phyloP scores from a whole-genome alignment of 2,113 vertebrate species.

The Cairina moschata region DNA sequence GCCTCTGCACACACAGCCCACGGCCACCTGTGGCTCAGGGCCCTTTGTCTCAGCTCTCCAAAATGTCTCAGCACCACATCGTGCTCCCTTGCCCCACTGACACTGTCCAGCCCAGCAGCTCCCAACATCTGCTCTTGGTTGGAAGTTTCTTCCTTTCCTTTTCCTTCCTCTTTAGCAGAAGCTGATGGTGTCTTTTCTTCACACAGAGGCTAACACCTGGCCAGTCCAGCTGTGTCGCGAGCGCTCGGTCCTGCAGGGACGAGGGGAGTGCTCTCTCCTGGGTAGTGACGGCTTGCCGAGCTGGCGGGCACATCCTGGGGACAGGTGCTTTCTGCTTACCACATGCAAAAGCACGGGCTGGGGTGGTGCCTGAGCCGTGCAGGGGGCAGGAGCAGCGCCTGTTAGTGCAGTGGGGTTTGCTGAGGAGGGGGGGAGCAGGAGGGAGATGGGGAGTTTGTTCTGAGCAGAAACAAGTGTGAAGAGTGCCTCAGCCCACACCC shows the following conservation, averaged over 20 bases:
- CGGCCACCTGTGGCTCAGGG: background rate
- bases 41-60: background rate
- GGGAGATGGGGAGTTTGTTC: background rate
- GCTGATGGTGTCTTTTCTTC: background rate
- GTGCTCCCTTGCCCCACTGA: background rate
- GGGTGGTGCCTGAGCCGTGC: accelerated
- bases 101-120: background rate
- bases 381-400: background rate
- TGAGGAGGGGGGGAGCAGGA: background rate
- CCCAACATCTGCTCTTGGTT: background rate
- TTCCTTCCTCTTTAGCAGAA: background rate
- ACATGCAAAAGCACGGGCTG: accelerated
- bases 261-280: background rate
- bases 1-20: background rate
- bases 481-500: conserved; percentile 11
- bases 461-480: background rate
- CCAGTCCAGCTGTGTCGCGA: background rate
- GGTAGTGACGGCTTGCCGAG: background rate
- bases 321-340: background rate
- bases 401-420: background rate
- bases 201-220: background rate
- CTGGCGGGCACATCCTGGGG: background rate
- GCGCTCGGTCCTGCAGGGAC: accelerated
- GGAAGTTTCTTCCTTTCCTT: background rate
- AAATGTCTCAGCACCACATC: background rate